These are phyloP conservation scores for Synergus japonicus DNA, from an alignment of 2,888 invertebrate genomes.

Conservation along the genomic window DNA sequence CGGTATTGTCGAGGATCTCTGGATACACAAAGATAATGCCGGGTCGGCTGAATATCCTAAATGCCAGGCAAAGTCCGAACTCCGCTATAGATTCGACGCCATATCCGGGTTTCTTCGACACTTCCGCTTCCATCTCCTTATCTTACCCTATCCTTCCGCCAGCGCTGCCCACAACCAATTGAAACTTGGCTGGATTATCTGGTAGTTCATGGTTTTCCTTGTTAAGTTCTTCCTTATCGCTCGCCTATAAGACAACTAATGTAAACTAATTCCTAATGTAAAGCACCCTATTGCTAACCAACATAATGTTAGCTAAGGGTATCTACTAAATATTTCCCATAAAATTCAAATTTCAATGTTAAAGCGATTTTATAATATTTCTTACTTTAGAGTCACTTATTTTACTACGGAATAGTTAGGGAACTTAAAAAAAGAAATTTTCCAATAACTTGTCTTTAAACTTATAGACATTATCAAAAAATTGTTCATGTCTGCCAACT, in stretches of 20 bases:
- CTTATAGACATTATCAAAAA: background rate
- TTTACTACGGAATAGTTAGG: too few relatives aligned
- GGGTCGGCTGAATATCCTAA: constrained; percentile 43
- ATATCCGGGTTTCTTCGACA: constrained; percentile 37
- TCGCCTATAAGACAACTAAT: background rate
- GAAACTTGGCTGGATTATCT: constrained; percentile 40
- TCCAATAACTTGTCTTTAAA: background rate
- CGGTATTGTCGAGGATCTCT: constrained; percentile 43
- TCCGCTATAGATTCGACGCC: constrained; percentile 15
- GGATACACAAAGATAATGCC: constrained; percentile 47
- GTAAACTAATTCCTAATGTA: background rate
- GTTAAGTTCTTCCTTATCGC: background rate
- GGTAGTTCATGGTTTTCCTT: constrained; percentile 6
- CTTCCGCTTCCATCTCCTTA: constrained; percentile 27
- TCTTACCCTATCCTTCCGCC: constrained; percentile 15
- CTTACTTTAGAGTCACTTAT: too few relatives aligned
- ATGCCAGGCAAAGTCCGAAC: constrained; percentile 44
- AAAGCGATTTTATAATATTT: too few relatives aligned
- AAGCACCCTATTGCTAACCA: too few relatives aligned
- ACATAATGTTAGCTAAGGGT: too few relatives aligned
- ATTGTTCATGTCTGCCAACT: background rate
- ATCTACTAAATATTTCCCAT: too few relatives aligned
- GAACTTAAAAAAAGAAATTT: too few relatives aligned
- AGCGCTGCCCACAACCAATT: background rate
- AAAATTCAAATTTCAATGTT: too few relatives aligned